Percentiles rank a stretch among this genome's conserved stretches.
Evolutionary conservation across 2,888 invertebrate species (phyloP).

Genomic region (Tachystola acroxantha): DNA sequence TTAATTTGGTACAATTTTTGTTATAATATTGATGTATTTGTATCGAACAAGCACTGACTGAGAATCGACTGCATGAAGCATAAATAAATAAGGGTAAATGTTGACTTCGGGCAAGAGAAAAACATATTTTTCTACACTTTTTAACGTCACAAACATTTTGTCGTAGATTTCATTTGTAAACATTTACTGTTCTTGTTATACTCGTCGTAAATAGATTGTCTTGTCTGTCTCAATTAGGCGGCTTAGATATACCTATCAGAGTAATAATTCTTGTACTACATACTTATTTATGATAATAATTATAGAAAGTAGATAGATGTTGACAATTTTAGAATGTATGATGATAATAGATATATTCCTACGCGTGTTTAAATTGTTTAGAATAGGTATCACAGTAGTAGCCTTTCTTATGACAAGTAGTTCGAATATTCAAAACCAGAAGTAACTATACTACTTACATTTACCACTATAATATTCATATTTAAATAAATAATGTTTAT

Average conservation of each 20-base stretch:
- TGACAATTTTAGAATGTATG: constrained; percentile 49
- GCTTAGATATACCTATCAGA: constrained; percentile 8
- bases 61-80: constrained; percentile 64
- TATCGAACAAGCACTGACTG: constrained; percentile 46
- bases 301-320: constrained; percentile 56
- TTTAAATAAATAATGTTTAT: too few relatives aligned
- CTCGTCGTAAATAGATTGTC: constrained; percentile 27
- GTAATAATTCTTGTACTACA: constrained; percentile 25
- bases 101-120: constrained; percentile 58
- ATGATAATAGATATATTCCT: constrained; percentile 29
- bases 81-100: constrained; percentile 56
- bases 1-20: too few relatives aligned
- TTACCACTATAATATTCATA: too few relatives aligned
- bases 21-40: too few relatives aligned
- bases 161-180: constrained; percentile 56
- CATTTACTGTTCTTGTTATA: constrained; percentile 58
- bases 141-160: constrained; percentile 58
- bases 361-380: constrained; percentile 21
- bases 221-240: constrained; percentile 3
- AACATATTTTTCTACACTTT: constrained; percentile 76
- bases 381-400: constrained; percentile 48
- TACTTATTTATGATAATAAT: constrained; percentile 38
- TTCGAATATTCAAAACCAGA: constrained; percentile 10
- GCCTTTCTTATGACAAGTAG: constrained; percentile 50
- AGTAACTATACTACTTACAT: too few relatives aligned